A percentile compares a stretch with the other conserved stretches of the same genome.
phyloP scores from a whole-genome alignment of 1,140 invertebrate genomes.

The Zeugodacus cucurbitae region DNA sequence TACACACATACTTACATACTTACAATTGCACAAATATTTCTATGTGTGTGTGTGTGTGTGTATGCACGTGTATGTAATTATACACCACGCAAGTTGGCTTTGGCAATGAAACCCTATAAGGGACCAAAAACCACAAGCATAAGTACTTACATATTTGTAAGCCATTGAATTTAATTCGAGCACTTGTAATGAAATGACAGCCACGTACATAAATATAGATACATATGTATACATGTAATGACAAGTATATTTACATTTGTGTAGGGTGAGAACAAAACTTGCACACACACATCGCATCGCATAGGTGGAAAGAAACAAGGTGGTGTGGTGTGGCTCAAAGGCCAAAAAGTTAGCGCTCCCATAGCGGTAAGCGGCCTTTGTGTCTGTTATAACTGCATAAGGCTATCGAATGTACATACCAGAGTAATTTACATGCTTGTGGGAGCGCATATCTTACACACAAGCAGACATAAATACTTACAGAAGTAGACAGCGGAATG shows the following conservation, averaged over 20 bases:
- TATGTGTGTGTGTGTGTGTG: too few species aligned
- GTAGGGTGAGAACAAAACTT: not conserved
- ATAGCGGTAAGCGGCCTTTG: not conserved
- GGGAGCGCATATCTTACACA: not conserved
- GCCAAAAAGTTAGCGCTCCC: not conserved
- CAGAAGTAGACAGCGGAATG: not conserved
- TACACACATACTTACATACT: not conserved
- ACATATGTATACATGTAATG: not conserved
- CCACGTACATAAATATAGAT: not conserved
- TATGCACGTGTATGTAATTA: not conserved
- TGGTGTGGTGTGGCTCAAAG: not conserved
- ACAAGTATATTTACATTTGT: too few species aligned
- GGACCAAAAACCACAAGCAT: not conserved
- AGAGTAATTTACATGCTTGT: not conserved
- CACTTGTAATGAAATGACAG: not conserved
- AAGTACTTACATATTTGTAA: not conserved
- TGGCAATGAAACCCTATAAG: constrained; percentile 12
- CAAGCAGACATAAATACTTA: not conserved
- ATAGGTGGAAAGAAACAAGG: not conserved
- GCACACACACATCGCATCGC: not conserved
- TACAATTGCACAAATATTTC: not conserved
- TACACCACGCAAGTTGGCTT: not conserved
- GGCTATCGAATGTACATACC: not conserved
- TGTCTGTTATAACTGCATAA: not conserved
- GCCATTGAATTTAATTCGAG: not conserved